Evolutionary conservation across 2,888 invertebrate species (phyloP).

Genomic region (Lasioglossum malachurum): DNA sequence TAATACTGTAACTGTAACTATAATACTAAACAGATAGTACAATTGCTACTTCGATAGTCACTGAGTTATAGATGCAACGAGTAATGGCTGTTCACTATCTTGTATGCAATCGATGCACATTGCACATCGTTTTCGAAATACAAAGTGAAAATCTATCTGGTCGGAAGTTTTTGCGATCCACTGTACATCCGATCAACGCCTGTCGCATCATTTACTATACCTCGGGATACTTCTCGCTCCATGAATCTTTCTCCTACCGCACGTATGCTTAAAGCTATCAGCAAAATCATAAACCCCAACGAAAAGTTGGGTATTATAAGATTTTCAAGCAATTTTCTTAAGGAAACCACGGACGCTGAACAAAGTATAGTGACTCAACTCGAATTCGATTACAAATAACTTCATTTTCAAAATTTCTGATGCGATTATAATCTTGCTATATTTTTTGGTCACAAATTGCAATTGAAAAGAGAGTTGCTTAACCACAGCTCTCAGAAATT

Average conservation of each 20-base stretch:
- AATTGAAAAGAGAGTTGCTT: background rate
- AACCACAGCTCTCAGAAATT: background rate
- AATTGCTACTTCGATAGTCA: background rate
- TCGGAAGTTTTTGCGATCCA: background rate
- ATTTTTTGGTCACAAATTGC: background rate
- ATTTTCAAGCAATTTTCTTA: background rate
- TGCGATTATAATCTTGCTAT: background rate
- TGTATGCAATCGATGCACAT: background rate
- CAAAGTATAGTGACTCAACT: background rate
- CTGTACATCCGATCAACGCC: slow-evolving; percentile 4
- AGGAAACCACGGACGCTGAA: background rate
- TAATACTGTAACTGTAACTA: background rate
- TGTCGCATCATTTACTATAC: background rate
- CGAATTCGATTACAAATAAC: background rate
- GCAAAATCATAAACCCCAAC: background rate
- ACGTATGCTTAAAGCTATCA: background rate
- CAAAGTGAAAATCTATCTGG: background rate
- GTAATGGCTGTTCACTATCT: background rate
- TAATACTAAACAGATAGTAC: too few relatives aligned
- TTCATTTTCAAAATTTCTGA: background rate
- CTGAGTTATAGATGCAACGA: background rate
- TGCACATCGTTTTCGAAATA: background rate
- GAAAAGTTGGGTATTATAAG: background rate
- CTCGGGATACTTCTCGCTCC: background rate
- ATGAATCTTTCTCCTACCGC: background rate